Evolutionary conservation across 1,140 invertebrate genomes (phyloP).

Genomic region (Hypothenemus hampei): DNA sequence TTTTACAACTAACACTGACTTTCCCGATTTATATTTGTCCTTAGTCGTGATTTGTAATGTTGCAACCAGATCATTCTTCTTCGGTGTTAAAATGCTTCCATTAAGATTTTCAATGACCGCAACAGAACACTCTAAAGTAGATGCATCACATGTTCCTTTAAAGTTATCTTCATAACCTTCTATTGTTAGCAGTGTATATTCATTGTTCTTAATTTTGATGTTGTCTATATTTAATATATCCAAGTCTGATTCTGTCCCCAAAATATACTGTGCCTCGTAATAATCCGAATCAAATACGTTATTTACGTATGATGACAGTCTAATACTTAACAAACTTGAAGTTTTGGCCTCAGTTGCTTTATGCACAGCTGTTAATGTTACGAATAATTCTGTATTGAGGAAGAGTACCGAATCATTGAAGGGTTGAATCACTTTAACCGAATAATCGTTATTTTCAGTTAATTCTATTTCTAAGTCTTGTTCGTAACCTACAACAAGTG

Average conservation of each 20-base stretch:
- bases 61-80: conserved; percentile 6
- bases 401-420: conserved; percentile 1
- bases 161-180: conserved; percentile 8
- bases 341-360: neutral
- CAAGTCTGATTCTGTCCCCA: neutral
- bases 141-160: neutral
- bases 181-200: neutral
- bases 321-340: neutral
- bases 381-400: neutral
- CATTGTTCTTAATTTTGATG: neutral
- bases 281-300: neutral
- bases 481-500: neutral
- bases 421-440: neutral
- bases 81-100: neutral
- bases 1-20: conserved; percentile 11
- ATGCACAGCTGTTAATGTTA: conserved; percentile 1
- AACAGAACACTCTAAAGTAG: neutral
- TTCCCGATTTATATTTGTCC: conserved; percentile 1
- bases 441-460: neutral
- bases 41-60: conserved; percentile 5
- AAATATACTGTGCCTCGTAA: neutral
- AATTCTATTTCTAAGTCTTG: conserved; percentile 8
- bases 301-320: neutral
- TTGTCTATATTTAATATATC: neutral
- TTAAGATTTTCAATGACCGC: neutral